Evolutionary conservation across 2,797 vertebrate genomes (phyloP).

Genomic region (Hippopotamyrus pictus): DNA sequence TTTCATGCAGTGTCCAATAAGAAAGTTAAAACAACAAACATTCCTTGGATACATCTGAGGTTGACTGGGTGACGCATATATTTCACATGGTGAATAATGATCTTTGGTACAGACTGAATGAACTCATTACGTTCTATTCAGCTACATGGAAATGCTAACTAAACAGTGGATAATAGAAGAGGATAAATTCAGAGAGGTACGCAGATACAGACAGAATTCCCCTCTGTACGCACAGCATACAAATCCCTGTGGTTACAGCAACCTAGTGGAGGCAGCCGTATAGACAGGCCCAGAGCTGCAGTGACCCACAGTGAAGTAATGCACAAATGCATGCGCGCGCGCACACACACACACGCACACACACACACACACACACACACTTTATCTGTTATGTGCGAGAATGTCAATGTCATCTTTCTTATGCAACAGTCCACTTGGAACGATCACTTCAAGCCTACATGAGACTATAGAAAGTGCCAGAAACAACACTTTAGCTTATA

Average conservation of each 20-base stretch:
- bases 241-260: neutral
- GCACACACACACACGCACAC: neutral
- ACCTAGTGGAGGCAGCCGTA: neutral
- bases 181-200: neutral
- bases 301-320: neutral
- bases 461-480: neutral
- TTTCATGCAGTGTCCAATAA: conserved; percentile 17
- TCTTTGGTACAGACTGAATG: conserved; percentile 4
- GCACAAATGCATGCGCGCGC: neutral
- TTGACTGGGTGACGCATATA: conserved; percentile 15
- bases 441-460: neutral
- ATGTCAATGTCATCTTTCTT: neutral
- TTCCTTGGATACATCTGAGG: conserved; percentile 4
- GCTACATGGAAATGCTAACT: conserved; percentile 18
- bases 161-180: conserved; percentile 2
- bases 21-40: conserved; percentile 16
- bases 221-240: neutral
- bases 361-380: neutral
- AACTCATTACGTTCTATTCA: conserved; percentile 14
- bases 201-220: neutral
- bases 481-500: neutral
- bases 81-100: conserved; percentile 16
- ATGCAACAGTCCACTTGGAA: neutral
- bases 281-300: neutral
- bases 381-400: neutral